These are phyloP conservation scores for Noctuana brunneofusca DNA, from an alignment of 2,888 invertebrate species.

Conservation along the genomic window DNA sequence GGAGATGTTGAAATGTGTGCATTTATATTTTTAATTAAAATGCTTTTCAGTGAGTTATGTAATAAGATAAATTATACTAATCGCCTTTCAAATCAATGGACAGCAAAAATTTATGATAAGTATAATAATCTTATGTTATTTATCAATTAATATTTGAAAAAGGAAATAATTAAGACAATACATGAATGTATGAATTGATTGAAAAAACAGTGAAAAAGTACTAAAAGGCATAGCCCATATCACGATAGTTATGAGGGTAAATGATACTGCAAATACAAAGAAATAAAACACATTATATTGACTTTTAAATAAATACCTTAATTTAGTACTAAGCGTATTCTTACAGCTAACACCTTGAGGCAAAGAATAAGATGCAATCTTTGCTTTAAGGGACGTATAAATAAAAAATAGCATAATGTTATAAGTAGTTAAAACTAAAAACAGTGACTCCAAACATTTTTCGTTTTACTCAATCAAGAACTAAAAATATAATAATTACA, in stretches of 20 bases:
- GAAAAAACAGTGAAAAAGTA: neutral
- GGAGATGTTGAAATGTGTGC: no score
- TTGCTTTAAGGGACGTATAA: slow-evolving; percentile 60
- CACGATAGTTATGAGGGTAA: slow-evolving; percentile 36
- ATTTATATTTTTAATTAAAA: no score
- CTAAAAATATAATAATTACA: slow-evolving; percentile 20
- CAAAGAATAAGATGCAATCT: no score
- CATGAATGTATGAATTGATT: no score
- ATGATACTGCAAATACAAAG: slow-evolving; percentile 54
- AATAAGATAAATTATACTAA: no score
- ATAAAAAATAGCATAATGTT: slow-evolving; percentile 69
- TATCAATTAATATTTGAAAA: no score
- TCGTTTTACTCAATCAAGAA: slow-evolving; percentile 44
- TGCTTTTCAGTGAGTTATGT: no score
- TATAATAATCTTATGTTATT: no score
- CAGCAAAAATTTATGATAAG: no score
- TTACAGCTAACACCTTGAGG: slow-evolving; percentile 66
- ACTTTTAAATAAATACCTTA: slow-evolving; percentile 81
- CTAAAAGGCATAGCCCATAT: neutral
- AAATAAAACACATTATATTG: slow-evolving; percentile 80
- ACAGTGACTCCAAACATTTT: slow-evolving; percentile 46
- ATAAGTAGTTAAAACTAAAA: slow-evolving; percentile 49
- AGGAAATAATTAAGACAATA: no score
- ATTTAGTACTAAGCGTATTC: slow-evolving; percentile 72
- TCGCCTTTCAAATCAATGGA: no score